These are phyloP conservation scores for Creontiades dilutus DNA, from an alignment of 2,888 invertebrate genomes.

Conservation along the genomic window DNA sequence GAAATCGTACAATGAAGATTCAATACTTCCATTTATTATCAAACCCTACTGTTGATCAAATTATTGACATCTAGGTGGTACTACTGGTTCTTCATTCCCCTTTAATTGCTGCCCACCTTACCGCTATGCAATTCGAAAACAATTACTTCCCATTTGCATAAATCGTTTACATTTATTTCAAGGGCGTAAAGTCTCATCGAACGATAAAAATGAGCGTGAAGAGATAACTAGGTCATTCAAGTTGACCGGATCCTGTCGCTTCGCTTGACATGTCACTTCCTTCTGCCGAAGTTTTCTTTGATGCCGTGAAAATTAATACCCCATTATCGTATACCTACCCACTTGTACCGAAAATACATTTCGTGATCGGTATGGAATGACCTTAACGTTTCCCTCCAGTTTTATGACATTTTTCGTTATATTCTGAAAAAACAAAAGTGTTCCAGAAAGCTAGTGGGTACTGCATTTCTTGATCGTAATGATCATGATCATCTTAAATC, in stretches of 20 bases:
- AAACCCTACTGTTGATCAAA: not conserved
- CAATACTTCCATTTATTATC: not conserved
- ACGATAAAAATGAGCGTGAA: not conserved
- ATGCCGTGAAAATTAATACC: not conserved
- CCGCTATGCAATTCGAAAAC: not conserved
- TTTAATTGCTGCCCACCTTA: not conserved
- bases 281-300: constrained; percentile 4
- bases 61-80: not conserved
- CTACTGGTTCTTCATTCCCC: not conserved
- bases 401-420: no score
- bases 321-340: not conserved
- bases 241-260: constrained; percentile 47
- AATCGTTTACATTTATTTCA: not conserved
- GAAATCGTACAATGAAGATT: no score
- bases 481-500: no score
- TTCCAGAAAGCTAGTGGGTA: no score
- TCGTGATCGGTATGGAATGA: no score
- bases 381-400: no score
- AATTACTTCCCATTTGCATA: not conserved
- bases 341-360: no score
- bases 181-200: not conserved
- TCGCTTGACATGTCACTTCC: constrained; percentile 5
- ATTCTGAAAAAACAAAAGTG: no score
- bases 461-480: no score
- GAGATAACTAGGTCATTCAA: constrained; percentile 54